phyloP scores from a whole-genome alignment of 1,140 invertebrate genomes.

The Notospermus geniculatus region DNA sequence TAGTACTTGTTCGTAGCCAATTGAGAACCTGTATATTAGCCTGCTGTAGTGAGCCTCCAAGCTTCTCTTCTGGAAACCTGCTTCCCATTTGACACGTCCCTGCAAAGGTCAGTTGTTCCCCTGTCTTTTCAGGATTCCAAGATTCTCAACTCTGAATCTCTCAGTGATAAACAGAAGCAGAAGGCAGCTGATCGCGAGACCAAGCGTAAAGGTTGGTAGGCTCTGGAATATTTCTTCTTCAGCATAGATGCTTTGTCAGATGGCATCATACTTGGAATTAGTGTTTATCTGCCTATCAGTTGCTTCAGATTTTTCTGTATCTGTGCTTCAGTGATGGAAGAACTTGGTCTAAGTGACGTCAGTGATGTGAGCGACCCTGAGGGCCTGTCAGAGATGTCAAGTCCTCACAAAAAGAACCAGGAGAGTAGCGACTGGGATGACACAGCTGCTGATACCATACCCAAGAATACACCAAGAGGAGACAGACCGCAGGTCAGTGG shows the following conservation, averaged over 20 bases:
- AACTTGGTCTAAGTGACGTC: slow-evolving; percentile 32
- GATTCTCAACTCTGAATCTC: slow-evolving; percentile 1
- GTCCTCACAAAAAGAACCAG: neutral
- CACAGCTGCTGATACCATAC: slow-evolving; percentile 14
- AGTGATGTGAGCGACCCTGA: slow-evolving; percentile 32
- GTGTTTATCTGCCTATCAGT: neutral
- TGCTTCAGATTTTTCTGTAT: neutral
- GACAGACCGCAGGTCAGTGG: slow-evolving; percentile 15
- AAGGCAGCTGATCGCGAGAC: neutral
- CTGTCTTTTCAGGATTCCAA: slow-evolving; percentile 8
- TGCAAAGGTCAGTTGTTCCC: no score
- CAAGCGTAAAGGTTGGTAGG: neutral
- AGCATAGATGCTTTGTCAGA: neutral
- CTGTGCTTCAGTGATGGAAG: slow-evolving; percentile 30
- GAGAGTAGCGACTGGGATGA: slow-evolving; percentile 29
- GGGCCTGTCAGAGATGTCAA: neutral
- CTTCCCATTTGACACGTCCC: no score
- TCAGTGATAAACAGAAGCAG: neutral
- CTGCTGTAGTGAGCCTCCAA: no score
- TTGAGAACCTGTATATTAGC: no score
- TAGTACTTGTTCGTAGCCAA: no score
- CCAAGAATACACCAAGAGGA: slow-evolving; percentile 16
- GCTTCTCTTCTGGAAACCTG: no score
- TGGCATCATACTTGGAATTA: neutral
- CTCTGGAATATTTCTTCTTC: neutral